Base-by-base conservation (phyloP, 2,113 vertebrate species). In the Cyrtonyx montezumae region DNA sequence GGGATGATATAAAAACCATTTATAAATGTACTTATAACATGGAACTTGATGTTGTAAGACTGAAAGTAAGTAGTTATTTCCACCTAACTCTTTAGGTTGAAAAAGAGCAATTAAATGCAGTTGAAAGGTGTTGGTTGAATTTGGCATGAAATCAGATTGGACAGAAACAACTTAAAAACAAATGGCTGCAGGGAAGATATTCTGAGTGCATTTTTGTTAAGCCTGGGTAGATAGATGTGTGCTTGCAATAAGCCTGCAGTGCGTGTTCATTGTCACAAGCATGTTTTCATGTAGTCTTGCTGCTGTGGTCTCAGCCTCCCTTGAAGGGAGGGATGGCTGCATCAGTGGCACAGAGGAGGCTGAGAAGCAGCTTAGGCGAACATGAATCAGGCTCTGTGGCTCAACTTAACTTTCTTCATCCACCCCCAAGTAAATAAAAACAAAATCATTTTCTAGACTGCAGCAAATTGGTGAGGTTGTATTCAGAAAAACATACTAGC, bases 341-440 rank as follows among this genome's bases (percentile, higher is more conserved):
- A 34, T 22, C 32, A 30, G 83, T 0, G 0, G 37, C 65, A 58
- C 9, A 32, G 28, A 61, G 13, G 25, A 46, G 20, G 6, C 25
- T 30, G 40, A 51, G 66, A 28, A 81, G 76, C 42, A 55, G 13
- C 34, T 84, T 21, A 22, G 80, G 46, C 49, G 16, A 70, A 25
- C 15, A 3, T 17, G 40, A 76, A 36, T 58, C 55, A 58, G 76
- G 26, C 63, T 49, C 36, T 28, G 61, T 6, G 14, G 26, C 56
- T 78, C 70, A 70, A 74, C 12, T 8, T 4, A 43, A 70, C 32
- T 78, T 65, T 8, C 58, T 56, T 91, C 25, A 37, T 81, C 42
- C 51, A 5, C 9, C 19, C 8, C 32, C 17, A 74, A 83, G 75
- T 36, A 51, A 65, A 63, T 34, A 51, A 75, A 90, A 78, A 0